phyloP scores from a whole-genome alignment of 2,797 vertebrate genomes.

The Dipus sagitta region DNA sequence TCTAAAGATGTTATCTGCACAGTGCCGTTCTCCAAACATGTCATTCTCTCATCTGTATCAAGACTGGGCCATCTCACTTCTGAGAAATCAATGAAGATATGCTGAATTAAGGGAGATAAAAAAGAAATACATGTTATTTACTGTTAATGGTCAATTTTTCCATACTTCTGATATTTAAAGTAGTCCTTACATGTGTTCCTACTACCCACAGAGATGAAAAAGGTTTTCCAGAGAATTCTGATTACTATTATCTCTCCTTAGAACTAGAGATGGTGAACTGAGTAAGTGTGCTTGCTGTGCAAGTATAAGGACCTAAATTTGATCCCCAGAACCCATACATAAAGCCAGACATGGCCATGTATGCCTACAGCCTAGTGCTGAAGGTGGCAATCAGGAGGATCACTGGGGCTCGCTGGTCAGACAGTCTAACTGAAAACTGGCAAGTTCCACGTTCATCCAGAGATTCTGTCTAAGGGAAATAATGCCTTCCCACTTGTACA shows the following conservation, averaged over 20 bases:
- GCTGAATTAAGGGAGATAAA: constrained; percentile 66
- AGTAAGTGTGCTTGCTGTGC: no score
- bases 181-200: constrained; percentile 32
- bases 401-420: no score
- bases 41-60: constrained; percentile 63
- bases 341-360: no score
- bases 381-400: no score
- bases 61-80: constrained; percentile 90
- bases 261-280: no score
- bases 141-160: constrained; percentile 21
- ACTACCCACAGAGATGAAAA: constrained; percentile 25
- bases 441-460: no score
- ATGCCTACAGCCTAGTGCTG: no score
- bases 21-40: constrained; percentile 77
- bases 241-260: neutral
- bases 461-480: no score
- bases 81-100: constrained; percentile 83
- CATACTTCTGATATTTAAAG: neutral
- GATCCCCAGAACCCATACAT: no score
- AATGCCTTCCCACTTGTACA: no score
- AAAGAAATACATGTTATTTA: constrained; percentile 61
- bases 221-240: constrained; percentile 20
- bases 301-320: no score
- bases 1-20: constrained; percentile 90
- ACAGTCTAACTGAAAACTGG: no score